phyloP scores from a whole-genome alignment of 2,888 invertebrate genomes.

The Gonocerus acuteangulatus region DNA sequence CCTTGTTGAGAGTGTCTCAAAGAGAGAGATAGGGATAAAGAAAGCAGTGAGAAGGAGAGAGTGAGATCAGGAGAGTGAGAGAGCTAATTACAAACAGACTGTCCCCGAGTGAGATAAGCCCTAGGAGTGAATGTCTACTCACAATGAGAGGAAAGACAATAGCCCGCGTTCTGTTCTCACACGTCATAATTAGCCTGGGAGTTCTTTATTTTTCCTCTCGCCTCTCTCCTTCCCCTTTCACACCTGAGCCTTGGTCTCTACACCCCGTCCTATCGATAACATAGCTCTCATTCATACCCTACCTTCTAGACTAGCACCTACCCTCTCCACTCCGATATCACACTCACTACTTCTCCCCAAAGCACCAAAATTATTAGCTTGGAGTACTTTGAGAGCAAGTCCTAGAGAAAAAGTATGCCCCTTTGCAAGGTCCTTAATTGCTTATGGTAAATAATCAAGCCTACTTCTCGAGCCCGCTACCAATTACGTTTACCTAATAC shows the following conservation, averaged over 20 bases:
- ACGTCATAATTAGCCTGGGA: slow-evolving; percentile 15
- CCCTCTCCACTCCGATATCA: too few relatives aligned
- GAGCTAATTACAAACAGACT: slow-evolving; percentile 6
- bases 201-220: slow-evolving; percentile 21
- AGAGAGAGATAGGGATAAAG: not conserved
- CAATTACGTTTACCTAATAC: too few relatives aligned
- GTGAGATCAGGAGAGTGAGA: slow-evolving; percentile 19
- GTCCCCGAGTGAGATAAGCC: not conserved
- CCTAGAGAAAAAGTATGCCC: too few relatives aligned
- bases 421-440: too few relatives aligned
- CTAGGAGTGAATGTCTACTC: too few relatives aligned
- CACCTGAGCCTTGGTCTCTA: slow-evolving; percentile 14
- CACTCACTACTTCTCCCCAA: too few relatives aligned
- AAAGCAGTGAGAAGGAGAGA: slow-evolving; percentile 8
- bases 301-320: too few relatives aligned
- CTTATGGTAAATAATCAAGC: too few relatives aligned
- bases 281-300: not conserved
- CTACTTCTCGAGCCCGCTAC: too few relatives aligned
- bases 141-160: not conserved
- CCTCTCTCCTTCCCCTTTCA: slow-evolving; percentile 24
- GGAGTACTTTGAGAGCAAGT: too few relatives aligned
- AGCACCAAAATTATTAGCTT: too few relatives aligned
- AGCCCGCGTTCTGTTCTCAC: not conserved
- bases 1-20: not conserved
- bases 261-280: slow-evolving; percentile 1